Evolutionary conservation across 1,140 invertebrate genomes (phyloP), one percentile per base, ranked within the genome.

Genomic region (Andrena cerasifolii): DNA sequence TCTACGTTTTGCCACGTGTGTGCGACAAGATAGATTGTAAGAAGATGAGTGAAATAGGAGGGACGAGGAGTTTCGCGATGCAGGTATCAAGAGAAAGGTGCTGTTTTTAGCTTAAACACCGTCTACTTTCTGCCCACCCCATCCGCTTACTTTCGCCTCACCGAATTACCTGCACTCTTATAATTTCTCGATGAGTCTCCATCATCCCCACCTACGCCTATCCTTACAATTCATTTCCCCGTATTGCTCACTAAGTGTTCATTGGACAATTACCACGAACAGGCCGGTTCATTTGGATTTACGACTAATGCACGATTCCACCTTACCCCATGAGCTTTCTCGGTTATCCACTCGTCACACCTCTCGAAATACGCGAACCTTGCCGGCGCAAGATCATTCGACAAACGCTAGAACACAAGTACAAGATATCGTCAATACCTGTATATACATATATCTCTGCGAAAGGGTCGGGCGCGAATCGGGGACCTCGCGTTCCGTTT

Each of bases 391-490:
- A 71, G 75, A 54, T 21, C 47, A 54, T 58, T 40, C 54, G 28
- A 77, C 33, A 61, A 77, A 77, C n/a, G 33, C 26, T 62, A 63
- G 33, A 77, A 77, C 75, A 71, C 66, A 62, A 77, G 75, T 77
- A 77, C 75, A 77, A 77, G 75, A 53, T 43, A 62, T 71, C 75
- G 75, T 77, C 75, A 77, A 77, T 77, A 77, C 45, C 54, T 77
- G 75, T 77, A 77, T 71, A 66, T 67, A 66, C 53, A 77, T 71
- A 71, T 53, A 14, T 53, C 28, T 71, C 45, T 24, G 3, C 7
- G 1, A 40, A 61, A 5, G n/a, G 6, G 33, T 28, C 24, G 24
- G 24, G 16, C 12, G 3, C n/a, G n/a, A 14, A 21, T 61, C 54
- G 58, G 47, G 62, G 75, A 43, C 43, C 53, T 14, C 24, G 65